phyloP scores from a whole-genome alignment of 1,140 invertebrate genomes.

The Aphelenchoides besseyi region DNA sequence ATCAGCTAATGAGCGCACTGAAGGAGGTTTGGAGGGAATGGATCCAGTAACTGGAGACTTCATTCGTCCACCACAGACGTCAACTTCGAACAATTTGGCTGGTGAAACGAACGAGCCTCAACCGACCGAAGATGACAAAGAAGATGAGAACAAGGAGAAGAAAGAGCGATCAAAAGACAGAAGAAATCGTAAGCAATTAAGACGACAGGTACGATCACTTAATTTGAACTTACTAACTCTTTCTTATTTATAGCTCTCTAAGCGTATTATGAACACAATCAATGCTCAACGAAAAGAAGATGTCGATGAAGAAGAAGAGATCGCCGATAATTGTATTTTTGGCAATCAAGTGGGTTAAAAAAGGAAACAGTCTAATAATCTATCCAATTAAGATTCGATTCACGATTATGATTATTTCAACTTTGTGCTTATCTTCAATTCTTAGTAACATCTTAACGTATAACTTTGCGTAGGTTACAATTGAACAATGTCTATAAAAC shows the following conservation, averaged over 20 bases:
- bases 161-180: neutral
- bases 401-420: slow-evolving; percentile 55
- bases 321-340: slow-evolving; percentile 42
- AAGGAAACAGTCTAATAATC: slow-evolving; percentile 7
- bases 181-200: slow-evolving; percentile 8
- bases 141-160: slow-evolving; percentile 30
- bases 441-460: slow-evolving; percentile 59
- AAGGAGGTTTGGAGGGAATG: slow-evolving; percentile 40
- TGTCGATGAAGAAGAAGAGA: slow-evolving; percentile 34
- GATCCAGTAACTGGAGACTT: slow-evolving; percentile 34
- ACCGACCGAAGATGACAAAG: neutral
- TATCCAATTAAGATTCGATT: slow-evolving; percentile 50
- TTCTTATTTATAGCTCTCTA: slow-evolving; percentile 14
- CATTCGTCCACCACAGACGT: slow-evolving; percentile 25
- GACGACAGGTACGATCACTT: neutral
- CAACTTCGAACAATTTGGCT: slow-evolving; percentile 1
- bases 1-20: neutral
- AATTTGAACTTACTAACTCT: neutral
- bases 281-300: slow-evolving; percentile 10
- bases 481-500: no score
- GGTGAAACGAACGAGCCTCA: slow-evolving; percentile 9
- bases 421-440: slow-evolving; percentile 59
- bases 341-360: slow-evolving; percentile 29
- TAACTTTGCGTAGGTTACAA: slow-evolving; percentile 51
- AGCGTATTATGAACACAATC: slow-evolving; percentile 2